Base-by-base conservation (phyloP, 1,140 invertebrate species). In the Thaumetopoea pityocampa region DNA sequence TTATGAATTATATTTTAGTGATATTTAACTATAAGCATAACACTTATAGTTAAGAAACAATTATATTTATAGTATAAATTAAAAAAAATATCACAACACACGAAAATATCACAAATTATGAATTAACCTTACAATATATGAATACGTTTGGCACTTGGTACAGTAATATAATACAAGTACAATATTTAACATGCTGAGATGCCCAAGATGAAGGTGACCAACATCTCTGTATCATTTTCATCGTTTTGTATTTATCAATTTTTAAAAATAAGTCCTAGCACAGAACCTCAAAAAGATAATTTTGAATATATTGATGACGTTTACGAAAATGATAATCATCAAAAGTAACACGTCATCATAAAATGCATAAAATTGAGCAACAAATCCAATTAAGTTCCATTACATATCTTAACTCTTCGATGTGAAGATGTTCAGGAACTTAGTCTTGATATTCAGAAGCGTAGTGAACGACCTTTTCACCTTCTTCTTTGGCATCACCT, bases 361-460 rank as follows among this genome's bases (percentile, higher is more conserved):
- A 82, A 82, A 82, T 83, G 79, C 79, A 79, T 61, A 52, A 14
- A 61, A 63, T 84, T 84, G 79, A 84, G 79, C 79, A 84, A 81
- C 54, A 65, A 62, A 65, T 51, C 57, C 49, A 48, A 48, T 49
- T 43, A 52, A 30, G 17, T 37, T 37, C 6, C 37, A 9, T 26
- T 34, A 18, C 19, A 26, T 27, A 33, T 15, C 56, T 77, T 78
- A 84, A 67, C 71, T 72, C 50, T 84, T 84, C 1, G 73, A 67
- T 3, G 71, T 52, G 53, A 84, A 81, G 15, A 84, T 80, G 33
- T 81, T 84, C 23, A 84, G 46, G 42, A 84, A 70, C 23, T 84
- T 84, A 0, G 79, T 78, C 48, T 84, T 84, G 35, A 84, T 81
- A 44, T 72, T 84, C 14, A 84, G 42, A 1, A 84, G 53, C 0